These are phyloP conservation scores for Rachycentron canadum DNA, from an alignment of 2,797 vertebrate genomes.

Conservation along the genomic window DNA sequence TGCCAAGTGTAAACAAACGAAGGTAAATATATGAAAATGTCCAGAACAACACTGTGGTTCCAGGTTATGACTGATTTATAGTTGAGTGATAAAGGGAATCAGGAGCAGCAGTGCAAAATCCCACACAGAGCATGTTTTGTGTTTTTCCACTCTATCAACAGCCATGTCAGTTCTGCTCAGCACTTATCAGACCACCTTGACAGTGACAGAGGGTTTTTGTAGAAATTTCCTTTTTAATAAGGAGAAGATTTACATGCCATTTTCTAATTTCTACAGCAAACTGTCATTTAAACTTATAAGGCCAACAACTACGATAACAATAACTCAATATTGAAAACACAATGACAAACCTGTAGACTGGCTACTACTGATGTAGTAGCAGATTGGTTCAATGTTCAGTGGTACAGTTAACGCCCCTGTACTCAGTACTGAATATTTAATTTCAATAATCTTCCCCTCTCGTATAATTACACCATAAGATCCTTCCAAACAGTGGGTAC, in stretches of 20 bases:
- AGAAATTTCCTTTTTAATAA: conserved; percentile 47
- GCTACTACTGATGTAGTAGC: not conserved
- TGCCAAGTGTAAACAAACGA: conserved; percentile 64
- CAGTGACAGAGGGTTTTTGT: conserved; percentile 55
- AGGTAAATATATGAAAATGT: conserved; percentile 65
- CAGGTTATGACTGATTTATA: conserved; percentile 65
- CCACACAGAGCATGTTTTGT: conserved; percentile 35
- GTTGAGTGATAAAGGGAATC: conserved; percentile 55
- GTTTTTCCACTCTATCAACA: conserved; percentile 64
- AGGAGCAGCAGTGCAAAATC: conserved; percentile 42
- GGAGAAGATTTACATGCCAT: conserved; percentile 13
- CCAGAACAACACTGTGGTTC: conserved; percentile 51
- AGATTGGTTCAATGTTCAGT: conserved; percentile 7
- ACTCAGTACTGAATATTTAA: conserved; percentile 55
- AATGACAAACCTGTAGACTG: conserved; percentile 34
- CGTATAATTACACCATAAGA: conserved; percentile 60
- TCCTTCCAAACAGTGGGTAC: conserved; percentile 46
- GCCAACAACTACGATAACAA: conserved; percentile 51
- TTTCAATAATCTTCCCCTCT: conserved; percentile 58
- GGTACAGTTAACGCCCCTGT: conserved; percentile 29
- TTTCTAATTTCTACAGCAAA: conserved; percentile 49
- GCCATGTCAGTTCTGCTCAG: conserved; percentile 59
- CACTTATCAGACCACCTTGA: conserved; percentile 65
- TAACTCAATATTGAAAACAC: conserved; percentile 24
- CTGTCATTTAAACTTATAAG: conserved; percentile 52